phyloP scores from a whole-genome alignment of 2,797 vertebrate genomes.

The Labeo calbasu region DNA sequence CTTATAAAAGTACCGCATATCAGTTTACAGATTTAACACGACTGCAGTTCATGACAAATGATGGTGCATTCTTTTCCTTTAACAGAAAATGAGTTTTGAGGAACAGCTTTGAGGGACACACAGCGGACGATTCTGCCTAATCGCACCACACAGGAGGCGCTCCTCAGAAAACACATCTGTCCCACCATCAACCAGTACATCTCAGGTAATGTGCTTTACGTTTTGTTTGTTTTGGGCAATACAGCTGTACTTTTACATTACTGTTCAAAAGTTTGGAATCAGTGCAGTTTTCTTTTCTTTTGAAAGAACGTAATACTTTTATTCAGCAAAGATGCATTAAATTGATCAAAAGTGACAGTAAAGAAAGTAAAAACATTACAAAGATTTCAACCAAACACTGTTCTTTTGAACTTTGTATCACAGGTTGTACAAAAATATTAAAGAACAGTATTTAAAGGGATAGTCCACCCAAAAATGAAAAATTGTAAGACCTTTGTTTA shows the following conservation, averaged over 20 bases:
- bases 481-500: too few relatives aligned
- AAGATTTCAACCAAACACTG: not conserved
- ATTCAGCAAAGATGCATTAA: not conserved
- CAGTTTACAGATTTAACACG: slow-evolving; percentile 22
- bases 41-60: slow-evolving; percentile 27
- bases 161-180: slow-evolving; percentile 72
- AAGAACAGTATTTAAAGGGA: not conserved
- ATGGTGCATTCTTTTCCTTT: slow-evolving; percentile 10
- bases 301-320: not conserved
- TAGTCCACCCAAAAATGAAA: too few relatives aligned
- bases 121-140: slow-evolving; percentile 67
- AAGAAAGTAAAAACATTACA: not conserved
- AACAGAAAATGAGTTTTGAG: slow-evolving; percentile 64
- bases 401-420: not conserved
- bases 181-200: slow-evolving; percentile 66
- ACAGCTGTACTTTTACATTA: not conserved
- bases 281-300: too few relatives aligned
- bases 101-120: slow-evolving; percentile 58
- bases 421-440: not conserved
- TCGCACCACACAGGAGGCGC: slow-evolving; percentile 66
- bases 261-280: not conserved
- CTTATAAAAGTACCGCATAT: slow-evolving; percentile 11
- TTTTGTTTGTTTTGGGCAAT: not conserved
- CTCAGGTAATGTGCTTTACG: slow-evolving; percentile 75
- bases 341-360: not conserved